These are phyloP conservation scores for Mus spretus DNA, from an alignment of 2,797 vertebrate species.

Conservation along the genomic window DNA sequence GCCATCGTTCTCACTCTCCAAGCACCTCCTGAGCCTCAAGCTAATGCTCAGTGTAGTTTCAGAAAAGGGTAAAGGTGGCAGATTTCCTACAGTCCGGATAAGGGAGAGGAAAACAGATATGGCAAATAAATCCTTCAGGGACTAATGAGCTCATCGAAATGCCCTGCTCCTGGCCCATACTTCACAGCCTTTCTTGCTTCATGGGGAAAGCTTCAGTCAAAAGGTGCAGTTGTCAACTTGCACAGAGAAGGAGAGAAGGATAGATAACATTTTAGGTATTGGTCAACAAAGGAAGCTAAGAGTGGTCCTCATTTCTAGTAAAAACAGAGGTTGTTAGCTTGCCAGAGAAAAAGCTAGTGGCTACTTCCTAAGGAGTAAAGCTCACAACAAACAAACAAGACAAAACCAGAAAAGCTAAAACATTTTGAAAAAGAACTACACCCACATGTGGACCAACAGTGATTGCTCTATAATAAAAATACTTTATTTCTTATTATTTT, in stretches of 20 bases:
- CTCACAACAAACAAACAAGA: background rate
- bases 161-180: conserved; percentile 23
- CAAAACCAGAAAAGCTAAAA: conserved; percentile 31
- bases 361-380: background rate
- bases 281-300: conserved; percentile 8
- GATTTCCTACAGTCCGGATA: background rate
- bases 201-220: background rate
- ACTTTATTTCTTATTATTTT: background rate
- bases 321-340: conserved; percentile 14
- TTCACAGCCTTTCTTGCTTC: background rate
- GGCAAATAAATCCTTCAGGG: background rate
- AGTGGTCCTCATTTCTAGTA: background rate
- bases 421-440: background rate
- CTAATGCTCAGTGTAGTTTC: conserved; percentile 7
- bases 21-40: background rate
- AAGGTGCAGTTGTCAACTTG: conserved; percentile 3
- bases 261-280: conserved; percentile 15
- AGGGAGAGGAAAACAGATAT: conserved; percentile 1
- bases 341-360: background rate
- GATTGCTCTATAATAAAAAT: conserved; percentile 34
- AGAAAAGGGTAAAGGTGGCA: conserved; percentile 1
- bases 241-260: background rate
- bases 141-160: conserved; percentile 6
- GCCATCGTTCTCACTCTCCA: background rate
- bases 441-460: conserved; percentile 13